Evolutionary conservation across 2,113 vertebrate genomes (phyloP).

Genomic region (Physeter macrocephalus): DNA sequence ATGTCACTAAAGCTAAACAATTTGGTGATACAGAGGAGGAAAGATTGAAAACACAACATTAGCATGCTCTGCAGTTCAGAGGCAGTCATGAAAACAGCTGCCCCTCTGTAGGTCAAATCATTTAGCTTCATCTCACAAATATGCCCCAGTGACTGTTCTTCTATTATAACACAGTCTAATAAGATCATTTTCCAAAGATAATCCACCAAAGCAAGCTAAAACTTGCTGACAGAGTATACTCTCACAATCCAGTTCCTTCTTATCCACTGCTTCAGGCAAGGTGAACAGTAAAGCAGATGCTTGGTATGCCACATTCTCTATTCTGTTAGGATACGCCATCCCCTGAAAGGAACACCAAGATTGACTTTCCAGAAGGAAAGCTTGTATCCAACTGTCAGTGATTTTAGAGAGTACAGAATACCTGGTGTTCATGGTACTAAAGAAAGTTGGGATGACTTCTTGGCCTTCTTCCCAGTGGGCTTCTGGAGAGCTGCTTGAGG

Average conservation of each 20-base stretch:
- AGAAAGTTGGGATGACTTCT: conserved; percentile 89
- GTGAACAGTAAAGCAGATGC: background rate
- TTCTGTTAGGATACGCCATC: background rate
- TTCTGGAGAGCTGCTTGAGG: conserved; percentile 25
- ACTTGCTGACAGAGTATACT: background rate
- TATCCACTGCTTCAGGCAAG: background rate
- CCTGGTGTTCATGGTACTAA: conserved; percentile 98
- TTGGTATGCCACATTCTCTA: background rate
- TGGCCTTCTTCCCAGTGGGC: conserved; percentile 64
- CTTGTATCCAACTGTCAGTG: background rate
- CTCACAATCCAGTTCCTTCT: background rate
- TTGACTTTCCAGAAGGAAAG: background rate
- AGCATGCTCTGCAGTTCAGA: background rate
- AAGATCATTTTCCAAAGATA: background rate
- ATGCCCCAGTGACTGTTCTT: background rate
- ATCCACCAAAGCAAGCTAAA: background rate
- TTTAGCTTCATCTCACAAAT: background rate
- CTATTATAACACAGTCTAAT: conserved; percentile 32
- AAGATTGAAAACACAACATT: conserved; percentile 24
- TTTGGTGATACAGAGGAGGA: conserved; percentile 9
- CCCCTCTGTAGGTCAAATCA: background rate
- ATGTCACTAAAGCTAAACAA: conserved; percentile 95
- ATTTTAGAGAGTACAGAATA: conserved; percentile 66
- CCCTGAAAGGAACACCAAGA: background rate
- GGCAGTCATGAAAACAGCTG: background rate